A percentile compares a stretch with the other conserved stretches of the same genome.
Conservation (phyloP, 2,113 vertebrate species). For the Ascaphus truei region DNA sequence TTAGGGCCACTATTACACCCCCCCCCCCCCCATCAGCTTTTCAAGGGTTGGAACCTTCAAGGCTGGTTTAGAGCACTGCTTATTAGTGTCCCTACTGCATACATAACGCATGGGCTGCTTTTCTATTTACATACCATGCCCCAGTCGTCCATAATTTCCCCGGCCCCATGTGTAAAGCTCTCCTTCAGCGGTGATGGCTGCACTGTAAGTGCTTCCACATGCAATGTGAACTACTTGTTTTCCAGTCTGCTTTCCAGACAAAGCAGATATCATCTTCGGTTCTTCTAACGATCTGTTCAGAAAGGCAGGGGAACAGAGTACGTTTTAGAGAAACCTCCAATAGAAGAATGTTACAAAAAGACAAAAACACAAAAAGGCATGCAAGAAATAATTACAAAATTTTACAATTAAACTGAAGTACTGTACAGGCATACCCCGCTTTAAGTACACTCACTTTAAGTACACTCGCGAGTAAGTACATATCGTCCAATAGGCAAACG, state of each 20-base stretch:
- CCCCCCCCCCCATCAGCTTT: too few relatives aligned
- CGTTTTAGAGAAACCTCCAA: too few relatives aligned
- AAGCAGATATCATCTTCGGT: slow-evolving; percentile 80
- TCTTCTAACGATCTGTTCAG: slow-evolving; percentile 85
- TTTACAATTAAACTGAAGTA: too few relatives aligned
- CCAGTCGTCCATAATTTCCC: slow-evolving; percentile 93
- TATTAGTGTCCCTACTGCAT: too few relatives aligned
- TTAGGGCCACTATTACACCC: too few relatives aligned
- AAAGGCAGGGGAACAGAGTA: background rate
- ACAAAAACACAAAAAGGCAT: background rate
- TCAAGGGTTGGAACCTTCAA: too few relatives aligned
- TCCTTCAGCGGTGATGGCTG: slow-evolving; percentile 89
- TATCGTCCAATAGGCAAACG: too few relatives aligned
- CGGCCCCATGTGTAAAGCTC: slow-evolving; percentile 95
- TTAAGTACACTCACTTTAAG: too few relatives aligned
- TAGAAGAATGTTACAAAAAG: background rate
- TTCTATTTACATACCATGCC: slow-evolving; percentile 79
- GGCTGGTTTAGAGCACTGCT: too few relatives aligned
- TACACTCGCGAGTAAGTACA: too few relatives aligned
- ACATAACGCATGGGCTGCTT: background rate
- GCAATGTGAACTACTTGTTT: slow-evolving; percentile 89
- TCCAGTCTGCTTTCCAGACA: slow-evolving; percentile 87
- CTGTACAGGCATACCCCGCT: too few relatives aligned
- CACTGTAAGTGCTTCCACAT: slow-evolving; percentile 94
- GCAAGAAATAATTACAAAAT: too few relatives aligned